Evolutionary conservation across 2,113 vertebrate species (phyloP).

Genomic region (Circaetus gallicus): DNA sequence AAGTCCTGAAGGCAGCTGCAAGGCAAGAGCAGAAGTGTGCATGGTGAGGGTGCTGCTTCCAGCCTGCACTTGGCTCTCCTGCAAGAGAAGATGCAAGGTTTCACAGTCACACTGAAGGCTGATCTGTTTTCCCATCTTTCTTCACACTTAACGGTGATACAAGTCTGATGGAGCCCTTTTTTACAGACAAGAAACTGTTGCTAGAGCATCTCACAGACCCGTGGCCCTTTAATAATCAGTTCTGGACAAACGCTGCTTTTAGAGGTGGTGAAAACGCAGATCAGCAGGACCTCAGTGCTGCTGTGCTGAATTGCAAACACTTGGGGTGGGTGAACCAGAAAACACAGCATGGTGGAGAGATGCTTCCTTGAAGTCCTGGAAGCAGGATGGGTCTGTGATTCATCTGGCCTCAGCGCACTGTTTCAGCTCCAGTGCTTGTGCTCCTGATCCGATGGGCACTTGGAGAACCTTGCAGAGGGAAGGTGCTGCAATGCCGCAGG

Average conservation of each 20-base stretch:
- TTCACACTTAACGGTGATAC: too few species aligned
- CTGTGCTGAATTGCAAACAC: neutral
- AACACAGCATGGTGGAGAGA: neutral
- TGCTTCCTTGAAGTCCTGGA: neutral
- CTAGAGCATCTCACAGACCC: neutral
- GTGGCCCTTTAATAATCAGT: neutral
- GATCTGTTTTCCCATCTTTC: neutral
- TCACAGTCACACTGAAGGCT: neutral
- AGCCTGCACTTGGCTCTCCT: too few species aligned
- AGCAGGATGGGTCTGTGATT: neutral
- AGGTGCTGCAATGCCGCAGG: neutral
- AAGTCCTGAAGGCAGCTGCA: neutral
- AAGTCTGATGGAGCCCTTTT: too few species aligned
- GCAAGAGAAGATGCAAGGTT: accelerated
- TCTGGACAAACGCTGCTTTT: neutral
- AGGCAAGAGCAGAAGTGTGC: neutral
- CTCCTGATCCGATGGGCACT: accelerated
- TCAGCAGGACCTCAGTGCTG: neutral
- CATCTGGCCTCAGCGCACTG: accelerated
- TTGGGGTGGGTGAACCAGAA: neutral
- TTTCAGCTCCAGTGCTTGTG: neutral
- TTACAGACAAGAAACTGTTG: neutral
- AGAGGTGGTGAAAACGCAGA: neutral
- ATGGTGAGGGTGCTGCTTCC: neutral
- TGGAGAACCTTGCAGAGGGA: neutral